Base-by-base conservation (phyloP, 2,888 invertebrate species). In the Hyposoter didymator region DNA sequence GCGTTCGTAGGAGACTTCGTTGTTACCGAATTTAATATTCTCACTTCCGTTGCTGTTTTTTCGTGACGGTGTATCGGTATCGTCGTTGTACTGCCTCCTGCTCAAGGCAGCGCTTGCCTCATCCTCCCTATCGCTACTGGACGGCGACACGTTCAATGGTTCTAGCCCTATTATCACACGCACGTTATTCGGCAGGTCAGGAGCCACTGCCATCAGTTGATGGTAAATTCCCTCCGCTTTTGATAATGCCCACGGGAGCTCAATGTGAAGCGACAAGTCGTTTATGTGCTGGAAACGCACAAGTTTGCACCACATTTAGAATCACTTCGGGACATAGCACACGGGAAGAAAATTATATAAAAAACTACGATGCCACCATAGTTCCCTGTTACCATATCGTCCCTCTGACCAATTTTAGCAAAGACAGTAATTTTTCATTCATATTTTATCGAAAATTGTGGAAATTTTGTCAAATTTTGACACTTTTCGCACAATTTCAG, bases 141-240 rank as follows among this genome's bases (percentile, higher is more conserved):
- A 88, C 39, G 88, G 82, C 7, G 89, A 82, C 74, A 89, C 90
- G 64, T 87, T 87, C 6, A 95, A 89, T 0, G 95, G 94, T 73
- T 95, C 94, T 10, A 97, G 94, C 0, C 97, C 98, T 69, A 98
- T 95, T 85, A 97, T 96, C 1, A 95, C 93, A 78, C 97, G 94
- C 75, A 98, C 95, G 86, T 96, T 95, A 92, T 97, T 96, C 0
- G 97, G 96, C 78, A 98, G 94, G 89, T 96, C 95, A 0, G 96
- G 95, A 0, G 96, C 96, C 1, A 94, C 93, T 17, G 96, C 95
- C 88, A 96, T 96, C 0, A 99, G 95, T 94, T 99, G 99, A 90
- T 97, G 95, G 94, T 97, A 99, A 89, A 99, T 98, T 10, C 97
- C 98, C 94, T 99, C 99, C 0, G 99, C 99, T 84, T 96, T 96